Base-by-base conservation (phyloP, 2,113 vertebrate species). In the Apodemus sylvaticus region DNA sequence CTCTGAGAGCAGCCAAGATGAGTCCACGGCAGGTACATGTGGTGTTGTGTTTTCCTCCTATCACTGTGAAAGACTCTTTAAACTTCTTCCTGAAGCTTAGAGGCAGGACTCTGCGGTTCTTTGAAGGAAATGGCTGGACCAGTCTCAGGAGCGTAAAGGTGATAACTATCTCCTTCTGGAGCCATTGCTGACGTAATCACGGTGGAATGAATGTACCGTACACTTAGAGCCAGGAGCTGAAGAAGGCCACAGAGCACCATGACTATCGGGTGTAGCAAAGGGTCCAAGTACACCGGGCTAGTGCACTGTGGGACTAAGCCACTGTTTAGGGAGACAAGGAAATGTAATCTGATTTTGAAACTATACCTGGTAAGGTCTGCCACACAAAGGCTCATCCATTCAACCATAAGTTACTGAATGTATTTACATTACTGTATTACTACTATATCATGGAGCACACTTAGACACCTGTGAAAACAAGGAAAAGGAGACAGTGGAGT, bases 151-250 rank as follows among this genome's bases (percentile, higher is more conserved):
- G 0, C 89, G 34, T 24, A 68, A 77, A 91, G 53, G n/a, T 31
- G 45, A n/a, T 3, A 88, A 60, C 2, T 48, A 26, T 29, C 73
- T 4, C 22, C 31, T 93, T 60, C 51, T 51, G 42, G 71, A 71
- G 60, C 70, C 78, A 24, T 19, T 5, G 0, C 39, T 14, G 51
- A 73, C 79, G 82, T 7, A 51, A 34, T 1, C 3, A n/a, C 14
- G 19, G 19, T 31, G 39, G 36, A 76, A 58, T 0, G 34, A 31
- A 31, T 34, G 0, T 39, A 34, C 45, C 9, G 36, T 0, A 1
- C n/a, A 76, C 62, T 42, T 26, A 29, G 8, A 74, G 4, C 29
- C 22, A 60, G 53, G 3, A 74, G 24, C 71, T 22, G 42, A 94
- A 64, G 14, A 78, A 45, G 51, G 14, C 4, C 53, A 58, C 0